Evolutionary conservation across 1,140 invertebrate species (phyloP).

Genomic region (Maniola jurtina): DNA sequence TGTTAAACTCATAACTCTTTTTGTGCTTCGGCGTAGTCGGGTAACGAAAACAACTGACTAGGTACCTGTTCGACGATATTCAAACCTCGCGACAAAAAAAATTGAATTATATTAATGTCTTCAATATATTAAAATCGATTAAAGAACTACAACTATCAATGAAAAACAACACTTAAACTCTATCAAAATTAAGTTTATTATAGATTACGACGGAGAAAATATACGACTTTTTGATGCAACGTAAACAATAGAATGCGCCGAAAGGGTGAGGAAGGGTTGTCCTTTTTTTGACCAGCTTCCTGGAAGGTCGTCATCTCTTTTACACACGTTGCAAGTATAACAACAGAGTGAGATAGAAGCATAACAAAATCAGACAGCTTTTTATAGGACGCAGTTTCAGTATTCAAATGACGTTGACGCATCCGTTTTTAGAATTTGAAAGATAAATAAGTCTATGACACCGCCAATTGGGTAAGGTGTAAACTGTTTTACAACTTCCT

Average conservation of each 20-base stretch:
- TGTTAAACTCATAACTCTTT: slow-evolving; percentile 27
- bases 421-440: slow-evolving; percentile 71
- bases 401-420: slow-evolving; percentile 72
- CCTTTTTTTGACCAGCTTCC: slow-evolving; percentile 74
- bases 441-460: slow-evolving; percentile 55
- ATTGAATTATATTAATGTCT: slow-evolving; percentile 55
- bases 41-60: slow-evolving; percentile 43
- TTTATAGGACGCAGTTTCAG: slow-evolving; percentile 64
- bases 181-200: slow-evolving; percentile 30
- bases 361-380: slow-evolving; percentile 44
- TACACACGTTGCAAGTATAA: slow-evolving; percentile 27
- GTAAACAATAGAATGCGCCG: slow-evolving; percentile 66
- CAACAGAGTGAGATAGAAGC: slow-evolving; percentile 34
- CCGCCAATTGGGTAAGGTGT: slow-evolving; percentile 57
- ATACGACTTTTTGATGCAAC: slow-evolving; percentile 49
- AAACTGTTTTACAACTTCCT: slow-evolving; percentile 71
- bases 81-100: slow-evolving; percentile 49
- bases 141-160: slow-evolving; percentile 24
- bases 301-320: slow-evolving; percentile 51
- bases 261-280: slow-evolving; percentile 75
- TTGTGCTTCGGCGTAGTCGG: not conserved
- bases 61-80: slow-evolving; percentile 66
- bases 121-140: slow-evolving; percentile 30
- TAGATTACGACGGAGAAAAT: slow-evolving; percentile 29
- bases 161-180: slow-evolving; percentile 47